A percentile compares a stretch with the other conserved stretches of the same genome.
Conservation (phyloP, 2,797 vertebrate genomes). For the Euphonia xanthogaster region DNA sequence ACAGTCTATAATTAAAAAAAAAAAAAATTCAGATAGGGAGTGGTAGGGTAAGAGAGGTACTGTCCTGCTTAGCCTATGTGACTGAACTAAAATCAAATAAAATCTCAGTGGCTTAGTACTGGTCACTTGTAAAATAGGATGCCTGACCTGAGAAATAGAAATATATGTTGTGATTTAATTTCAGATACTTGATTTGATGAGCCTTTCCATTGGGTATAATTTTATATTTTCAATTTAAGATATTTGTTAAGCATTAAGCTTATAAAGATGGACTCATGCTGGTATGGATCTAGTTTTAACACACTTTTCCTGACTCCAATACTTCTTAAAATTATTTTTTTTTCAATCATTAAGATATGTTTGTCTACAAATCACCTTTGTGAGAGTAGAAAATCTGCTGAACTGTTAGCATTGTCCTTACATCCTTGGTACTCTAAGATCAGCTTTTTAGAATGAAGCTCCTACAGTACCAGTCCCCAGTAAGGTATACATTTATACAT, state of each 20-base stretch:
- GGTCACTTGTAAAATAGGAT: neutral
- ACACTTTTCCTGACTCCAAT: neutral
- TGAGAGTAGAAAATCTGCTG: neutral
- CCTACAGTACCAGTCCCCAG: neutral
- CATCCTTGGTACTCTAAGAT: rapidly evolving
- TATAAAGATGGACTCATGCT: neutral
- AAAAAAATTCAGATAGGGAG: rapidly evolving
- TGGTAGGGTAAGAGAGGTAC: neutral
- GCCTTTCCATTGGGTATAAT: neutral
- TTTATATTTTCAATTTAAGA: neutral
- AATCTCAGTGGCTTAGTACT: neutral
- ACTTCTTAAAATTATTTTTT: neutral
- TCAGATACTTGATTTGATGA: neutral
- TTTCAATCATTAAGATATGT: neutral
- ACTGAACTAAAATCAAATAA: neutral
- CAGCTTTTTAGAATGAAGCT: neutral
- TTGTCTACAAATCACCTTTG: neutral
- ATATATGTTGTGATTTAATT: neutral
- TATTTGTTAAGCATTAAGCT: neutral
- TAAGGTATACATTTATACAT: neutral
- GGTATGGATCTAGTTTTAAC: neutral
- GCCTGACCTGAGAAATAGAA: neutral
- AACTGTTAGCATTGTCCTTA: neutral
- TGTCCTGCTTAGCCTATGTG: neutral
- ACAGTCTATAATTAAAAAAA: rapidly evolving